Base-by-base conservation (phyloP, 2,113 vertebrate species). In the Agelaius tricolor region DNA sequence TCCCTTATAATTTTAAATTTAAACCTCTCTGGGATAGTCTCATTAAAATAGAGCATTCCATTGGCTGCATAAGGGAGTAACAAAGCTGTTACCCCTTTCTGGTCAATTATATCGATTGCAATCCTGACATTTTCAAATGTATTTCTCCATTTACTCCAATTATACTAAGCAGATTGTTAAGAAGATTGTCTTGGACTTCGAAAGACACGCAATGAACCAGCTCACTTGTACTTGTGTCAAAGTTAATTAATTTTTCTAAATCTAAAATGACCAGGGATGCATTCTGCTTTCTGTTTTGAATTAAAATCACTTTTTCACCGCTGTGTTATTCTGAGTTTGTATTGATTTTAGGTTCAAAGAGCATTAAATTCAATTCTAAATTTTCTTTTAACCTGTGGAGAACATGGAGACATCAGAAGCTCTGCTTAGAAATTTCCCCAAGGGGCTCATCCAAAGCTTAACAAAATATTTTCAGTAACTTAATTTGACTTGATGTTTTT, bases 231-330 rank as follows among this genome's bases (percentile, higher is more conserved):
- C 69, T 51, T 49, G 78, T 97, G 93, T 90, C 94, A 92, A 92
- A 91, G 62, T 93, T 93, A 96, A 95, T 96, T 96, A 94, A 85
- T 96, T 96, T 97, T 95, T 88, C 82, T 81, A 63, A 92, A 86
- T 54, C 75, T 71, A 96, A 94, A 95, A 93, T 91, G 92, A 87
- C 59, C 84, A 76, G 66, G 59, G 90, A 71, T 91, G 81, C 69
- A 89, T 93, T 92, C 49, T 89, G n/a, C 41, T 80, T 87, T 94
- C 93, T 86, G 57, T 69, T 97, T 94, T 92, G 55, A 94, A 96
- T 97, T 96, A 93, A 95, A 95, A 95, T 93, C 55, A 52, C 87
- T 96, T 96, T 90, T 90, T 79, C 90, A 72, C 72, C 67, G 30
- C 37, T 41, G 33, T 89, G n/a, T 84, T 94, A 43, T 94, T 94